Conservation (phyloP, 1,140 invertebrate genomes). For the Ceratina calcarata region DNA sequence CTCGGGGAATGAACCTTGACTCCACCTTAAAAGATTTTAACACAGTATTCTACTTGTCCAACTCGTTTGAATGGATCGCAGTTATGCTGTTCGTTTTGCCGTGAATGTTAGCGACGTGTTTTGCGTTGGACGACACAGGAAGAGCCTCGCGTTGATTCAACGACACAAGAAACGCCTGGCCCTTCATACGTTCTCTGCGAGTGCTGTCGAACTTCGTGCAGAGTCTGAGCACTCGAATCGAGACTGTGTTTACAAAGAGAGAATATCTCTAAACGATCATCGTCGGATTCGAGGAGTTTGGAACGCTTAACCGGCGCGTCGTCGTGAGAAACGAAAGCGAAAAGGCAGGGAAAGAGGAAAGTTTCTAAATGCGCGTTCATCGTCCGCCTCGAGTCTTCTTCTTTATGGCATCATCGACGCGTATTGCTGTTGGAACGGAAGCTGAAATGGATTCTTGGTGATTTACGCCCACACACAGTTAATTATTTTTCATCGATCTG, state of each 20-base stretch:
- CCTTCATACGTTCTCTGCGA: neutral
- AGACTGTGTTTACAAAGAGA: neutral
- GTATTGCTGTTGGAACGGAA: conserved; percentile 19
- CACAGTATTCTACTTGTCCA: neutral
- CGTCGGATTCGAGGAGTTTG: neutral
- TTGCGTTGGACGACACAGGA: neutral
- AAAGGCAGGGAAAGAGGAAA: neutral
- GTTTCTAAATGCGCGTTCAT: neutral
- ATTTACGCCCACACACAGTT: neutral
- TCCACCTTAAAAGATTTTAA: neutral
- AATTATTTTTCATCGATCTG: neutral
- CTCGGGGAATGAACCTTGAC: neutral
- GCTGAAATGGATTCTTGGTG: conserved; percentile 5
- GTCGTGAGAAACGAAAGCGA: neutral
- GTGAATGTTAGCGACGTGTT: neutral
- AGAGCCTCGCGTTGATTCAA: neutral
- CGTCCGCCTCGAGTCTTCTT: neutral
- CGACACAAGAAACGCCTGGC: neutral
- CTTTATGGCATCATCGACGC: conserved; percentile 1
- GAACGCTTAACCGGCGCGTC: neutral
- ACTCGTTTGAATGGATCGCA: neutral
- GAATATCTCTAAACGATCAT: neutral
- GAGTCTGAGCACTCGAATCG: neutral
- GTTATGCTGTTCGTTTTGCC: neutral
- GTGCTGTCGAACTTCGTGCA: neutral